Percentiles rank a stretch among this genome's conserved stretches.
Evolutionary conservation across 2,113 vertebrate genomes (phyloP).

Genomic region (Andinoacara biseriatus): DNA sequence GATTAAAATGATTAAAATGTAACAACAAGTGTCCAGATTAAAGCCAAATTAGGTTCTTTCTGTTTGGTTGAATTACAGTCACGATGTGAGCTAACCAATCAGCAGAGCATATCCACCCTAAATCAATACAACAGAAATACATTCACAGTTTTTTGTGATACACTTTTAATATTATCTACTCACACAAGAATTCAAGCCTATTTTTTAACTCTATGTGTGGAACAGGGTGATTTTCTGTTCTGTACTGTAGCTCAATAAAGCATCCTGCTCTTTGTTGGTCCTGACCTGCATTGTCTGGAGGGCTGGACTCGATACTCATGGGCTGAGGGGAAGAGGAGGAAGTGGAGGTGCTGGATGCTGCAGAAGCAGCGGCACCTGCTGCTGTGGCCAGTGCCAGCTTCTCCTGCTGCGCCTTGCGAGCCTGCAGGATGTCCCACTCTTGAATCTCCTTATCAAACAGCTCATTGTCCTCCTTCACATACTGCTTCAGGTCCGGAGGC

Average conservation of each 20-base stretch:
- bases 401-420: slow-evolving; percentile 90
- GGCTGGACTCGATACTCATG: slow-evolving; percentile 73
- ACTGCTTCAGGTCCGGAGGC: slow-evolving; percentile 91
- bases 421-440: slow-evolving; percentile 91
- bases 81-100: not conserved
- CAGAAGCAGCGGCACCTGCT: slow-evolving; percentile 27
- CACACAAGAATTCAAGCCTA: not conserved
- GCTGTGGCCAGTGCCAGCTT: slow-evolving; percentile 84
- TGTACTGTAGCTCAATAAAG: slow-evolving; percentile 20
- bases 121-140: not conserved
- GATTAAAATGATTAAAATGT: not conserved
- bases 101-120: not conserved
- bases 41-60: no score
- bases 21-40: no score
- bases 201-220: not conserved
- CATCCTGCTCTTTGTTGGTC: not conserved
- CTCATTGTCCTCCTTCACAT: slow-evolving; percentile 93
- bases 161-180: not conserved
- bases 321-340: slow-evolving; percentile 72
- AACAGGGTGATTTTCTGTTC: not conserved
- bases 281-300: slow-evolving; percentile 76
- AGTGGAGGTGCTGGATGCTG: slow-evolving; percentile 53
- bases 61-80: not conserved
- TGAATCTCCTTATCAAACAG: slow-evolving; percentile 91
- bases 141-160: not conserved